Base-by-base conservation (phyloP, 23 tunicate species). In the Phallusia fumigata region DNA sequence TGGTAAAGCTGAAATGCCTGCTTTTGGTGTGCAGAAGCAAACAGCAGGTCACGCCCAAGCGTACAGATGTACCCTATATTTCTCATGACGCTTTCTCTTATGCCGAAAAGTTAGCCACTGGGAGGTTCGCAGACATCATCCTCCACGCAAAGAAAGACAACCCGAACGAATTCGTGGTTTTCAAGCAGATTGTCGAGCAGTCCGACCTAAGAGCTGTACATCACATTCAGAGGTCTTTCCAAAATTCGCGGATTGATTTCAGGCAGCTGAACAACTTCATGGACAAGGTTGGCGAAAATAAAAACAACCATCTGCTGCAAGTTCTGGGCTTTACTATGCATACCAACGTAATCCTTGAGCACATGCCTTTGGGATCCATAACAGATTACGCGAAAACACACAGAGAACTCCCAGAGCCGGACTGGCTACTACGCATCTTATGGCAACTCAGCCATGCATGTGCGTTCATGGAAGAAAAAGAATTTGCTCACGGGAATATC, bases 391-490 rank as follows among this genome's bases (percentile, higher is more conserved):
- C 86, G 53, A 81, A 65, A 33, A 21, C 31, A 52, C 30, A 53
- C 30, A 32, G 3, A 0, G 80, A 87, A 36, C 32, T 16, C 22
- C 47, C 18, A 19, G 30, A 65, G 3, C 36, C 73, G 34, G 77
- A 73, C 15, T 94, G 94, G 98, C 82, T 82, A 79, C 74, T 89
- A 0, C 77, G 75, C 2, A 88, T 85, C n/a, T 44, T 89, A 0
- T 89, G 98, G 94, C 98, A 94, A 73, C 65, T 94, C 0, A 49
- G 94, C 12, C 89, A 84, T 76, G 98, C 98, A 16, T 94, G 93
- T 53, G 81, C 80, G 35, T 94, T 85, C 80, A 74, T 94, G 83
- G 98, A 94, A 83, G 88, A 89, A 5, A 69, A 84, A 30, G 83
- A 76, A 0, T 80, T 50, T 53, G 86, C 90, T 11, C 98, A 94